Evolutionary conservation across 2,888 invertebrate genomes (phyloP).

Genomic region (Oscheius sp.): DNA sequence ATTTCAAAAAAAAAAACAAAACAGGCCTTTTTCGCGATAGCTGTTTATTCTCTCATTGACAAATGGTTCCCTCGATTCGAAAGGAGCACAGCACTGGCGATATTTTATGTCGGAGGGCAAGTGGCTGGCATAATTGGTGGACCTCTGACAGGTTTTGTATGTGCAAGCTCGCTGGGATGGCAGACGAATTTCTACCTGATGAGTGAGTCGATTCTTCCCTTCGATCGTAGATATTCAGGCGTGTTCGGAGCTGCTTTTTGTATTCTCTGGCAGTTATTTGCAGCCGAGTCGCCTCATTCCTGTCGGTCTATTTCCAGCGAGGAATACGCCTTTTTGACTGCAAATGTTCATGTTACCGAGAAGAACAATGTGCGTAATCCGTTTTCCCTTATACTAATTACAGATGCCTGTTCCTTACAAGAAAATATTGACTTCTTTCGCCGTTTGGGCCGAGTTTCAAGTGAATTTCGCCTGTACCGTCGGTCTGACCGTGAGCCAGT

Average conservation of each 20-base stretch:
- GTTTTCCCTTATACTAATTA: not conserved
- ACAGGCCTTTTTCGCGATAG: slow-evolving; percentile 19
- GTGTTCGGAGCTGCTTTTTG: slow-evolving; percentile 14
- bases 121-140: slow-evolving; percentile 28
- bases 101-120: slow-evolving; percentile 19
- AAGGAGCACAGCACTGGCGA: slow-evolving; percentile 15
- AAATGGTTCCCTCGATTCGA: slow-evolving; percentile 28
- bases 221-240: slow-evolving; percentile 18
- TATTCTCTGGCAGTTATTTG: slow-evolving; percentile 13
- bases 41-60: slow-evolving; percentile 19
- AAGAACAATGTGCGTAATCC: not conserved
- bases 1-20: not conserved
- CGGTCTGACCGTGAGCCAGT: slow-evolving; percentile 5
- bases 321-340: slow-evolving; percentile 11
- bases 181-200: slow-evolving; percentile 18
- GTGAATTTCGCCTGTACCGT: slow-evolving; percentile 1
- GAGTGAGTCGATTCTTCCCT: not conserved
- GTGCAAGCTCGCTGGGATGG: slow-evolving; percentile 6
- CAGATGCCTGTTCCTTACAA: slow-evolving; percentile 9
- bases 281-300: slow-evolving; percentile 5
- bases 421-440: slow-evolving; percentile 1
- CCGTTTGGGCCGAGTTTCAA: slow-evolving; percentile 22
- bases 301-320: not conserved
- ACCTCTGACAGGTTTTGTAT: slow-evolving; percentile 9
- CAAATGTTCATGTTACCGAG: slow-evolving; percentile 24